phyloP scores from a whole-genome alignment of 2,797 vertebrate species.

The Syngnathus rostellatus region DNA sequence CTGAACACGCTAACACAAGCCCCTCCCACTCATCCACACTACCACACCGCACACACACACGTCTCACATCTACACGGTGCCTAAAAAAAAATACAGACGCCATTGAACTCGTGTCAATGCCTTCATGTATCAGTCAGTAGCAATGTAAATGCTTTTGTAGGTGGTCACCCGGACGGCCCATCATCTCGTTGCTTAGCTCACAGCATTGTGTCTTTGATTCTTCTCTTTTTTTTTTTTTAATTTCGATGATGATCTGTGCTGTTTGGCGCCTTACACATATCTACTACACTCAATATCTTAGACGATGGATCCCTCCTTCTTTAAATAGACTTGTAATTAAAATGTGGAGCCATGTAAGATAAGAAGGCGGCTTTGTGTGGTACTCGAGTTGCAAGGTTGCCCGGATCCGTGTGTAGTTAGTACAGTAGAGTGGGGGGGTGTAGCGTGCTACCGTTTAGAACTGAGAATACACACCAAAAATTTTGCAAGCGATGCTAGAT shows the following conservation, averaged over 20 bases:
- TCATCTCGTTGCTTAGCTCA: slow-evolving; percentile 53
- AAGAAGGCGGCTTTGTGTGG: slow-evolving; percentile 65
- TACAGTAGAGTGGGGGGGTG: slow-evolving; percentile 36
- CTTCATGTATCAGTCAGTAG: slow-evolving; percentile 73
- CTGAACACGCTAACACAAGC: slow-evolving; percentile 19
- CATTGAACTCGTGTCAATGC: slow-evolving; percentile 73
- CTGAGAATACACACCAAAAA: slow-evolving; percentile 62
- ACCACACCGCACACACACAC: slow-evolving; percentile 42
- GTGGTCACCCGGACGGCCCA: slow-evolving; percentile 41
- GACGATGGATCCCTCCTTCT: slow-evolving; percentile 24
- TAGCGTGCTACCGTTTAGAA: slow-evolving; percentile 55
- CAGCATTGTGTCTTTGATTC: slow-evolving; percentile 42
- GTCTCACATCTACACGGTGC: slow-evolving; percentile 88
- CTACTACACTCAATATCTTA: slow-evolving; percentile 59
- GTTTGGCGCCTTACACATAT: slow-evolving; percentile 65
- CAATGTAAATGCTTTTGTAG: slow-evolving; percentile 70
- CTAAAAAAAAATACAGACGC: slow-evolving; percentile 98
- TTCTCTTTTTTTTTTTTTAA: slow-evolving; percentile 11
- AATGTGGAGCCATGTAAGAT: slow-evolving; percentile 60
- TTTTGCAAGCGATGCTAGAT: slow-evolving; percentile 38
- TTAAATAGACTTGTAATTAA: slow-evolving; percentile 63
- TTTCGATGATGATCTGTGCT: slow-evolving; percentile 55
- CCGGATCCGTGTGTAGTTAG: slow-evolving; percentile 58
- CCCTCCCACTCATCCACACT: neutral
- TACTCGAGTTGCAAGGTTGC: slow-evolving; percentile 61